Base-by-base conservation (phyloP, 2,797 vertebrate species). In the Sebastes baramenuke region DNA sequence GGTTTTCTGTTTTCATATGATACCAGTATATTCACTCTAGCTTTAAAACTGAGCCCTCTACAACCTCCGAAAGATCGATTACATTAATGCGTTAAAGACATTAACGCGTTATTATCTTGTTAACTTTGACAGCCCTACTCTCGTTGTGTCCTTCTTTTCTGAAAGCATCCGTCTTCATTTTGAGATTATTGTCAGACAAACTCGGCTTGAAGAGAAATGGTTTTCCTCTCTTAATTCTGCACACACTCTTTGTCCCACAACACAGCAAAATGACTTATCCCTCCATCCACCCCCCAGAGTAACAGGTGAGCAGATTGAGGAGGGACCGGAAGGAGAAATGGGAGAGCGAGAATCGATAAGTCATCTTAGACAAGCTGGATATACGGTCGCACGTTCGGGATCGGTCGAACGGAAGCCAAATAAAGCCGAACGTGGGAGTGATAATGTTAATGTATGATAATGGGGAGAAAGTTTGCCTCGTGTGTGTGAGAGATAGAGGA, bases 331-430 rank as follows among this genome's bases (percentile, higher is more conserved):
- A 89, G 79, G 81, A 87, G 78, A 82, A 82, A 87, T 62, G 73
- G 64, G 77, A 80, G 85, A 70, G 68, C 32, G 55, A 87, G 91
- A 92, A 94, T 96, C 94, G 75, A 95, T 95, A 95, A 95, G 91
- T 95, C 88, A 94, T 95, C 95, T 94, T 88, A 80, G 90, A 92
- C 82, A 87, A 85, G 82, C 66, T 68, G 77, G 87, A 80, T 84
- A 62, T 83, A 78, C 59, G 69, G 87, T 92, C 91, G 85, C 90
- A 86, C 82, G 49, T 90, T 90, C 52, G 58, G 75, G 75, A 75
- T 66, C 8, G 69, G 75, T 49, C 20, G 7, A 71, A 83, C 72
- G 55, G 80, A 89, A 90, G 76, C 70, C 84, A 87, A 89, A 92
- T 88, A 85, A 91, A 88, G 88, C 80, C 72, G 81, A 84, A 81